Conservation (phyloP, 2,888 invertebrate species). For the Portevinia maculata region DNA sequence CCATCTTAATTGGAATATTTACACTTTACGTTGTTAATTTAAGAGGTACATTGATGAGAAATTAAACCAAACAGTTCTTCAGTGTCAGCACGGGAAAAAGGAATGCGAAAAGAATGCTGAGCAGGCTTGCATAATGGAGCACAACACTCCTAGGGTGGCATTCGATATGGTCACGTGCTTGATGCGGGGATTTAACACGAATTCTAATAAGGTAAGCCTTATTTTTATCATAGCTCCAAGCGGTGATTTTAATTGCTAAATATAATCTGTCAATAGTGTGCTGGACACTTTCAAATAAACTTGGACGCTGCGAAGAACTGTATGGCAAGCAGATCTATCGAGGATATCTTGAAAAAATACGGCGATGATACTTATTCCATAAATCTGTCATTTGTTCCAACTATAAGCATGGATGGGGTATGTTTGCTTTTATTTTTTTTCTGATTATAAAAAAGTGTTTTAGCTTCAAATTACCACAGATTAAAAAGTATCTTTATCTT, state of each 20-base stretch:
- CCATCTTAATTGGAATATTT: background rate
- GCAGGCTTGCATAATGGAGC: constrained; percentile 81
- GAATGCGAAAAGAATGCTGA: constrained; percentile 81
- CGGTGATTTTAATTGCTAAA: constrained; percentile 19
- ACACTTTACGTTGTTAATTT: constrained; percentile 10
- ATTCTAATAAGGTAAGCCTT: constrained; percentile 75
- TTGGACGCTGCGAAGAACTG: constrained; percentile 77
- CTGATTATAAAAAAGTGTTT: background rate
- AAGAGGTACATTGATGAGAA: constrained; percentile 76
- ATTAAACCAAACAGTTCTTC: constrained; percentile 75
- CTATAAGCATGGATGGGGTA: constrained; percentile 80
- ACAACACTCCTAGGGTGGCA: constrained; percentile 76
- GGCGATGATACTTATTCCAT: constrained; percentile 78
- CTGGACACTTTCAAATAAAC: constrained; percentile 76
- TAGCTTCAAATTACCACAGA: too few relatives aligned
- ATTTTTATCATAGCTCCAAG: background rate
- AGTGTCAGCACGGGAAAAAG: constrained; percentile 79
- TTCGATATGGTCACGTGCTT: constrained; percentile 80
- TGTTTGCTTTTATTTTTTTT: constrained; percentile 62
- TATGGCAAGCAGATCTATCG: constrained; percentile 75
- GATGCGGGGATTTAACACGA: constrained; percentile 75
- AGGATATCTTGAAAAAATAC: constrained; percentile 79
- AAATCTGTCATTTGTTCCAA: constrained; percentile 80
- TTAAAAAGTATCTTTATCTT: too few relatives aligned
- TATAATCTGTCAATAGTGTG: constrained; percentile 76